Evolutionary conservation across 2,888 invertebrate genomes (phyloP).

Genomic region (Helleia helle): DNA sequence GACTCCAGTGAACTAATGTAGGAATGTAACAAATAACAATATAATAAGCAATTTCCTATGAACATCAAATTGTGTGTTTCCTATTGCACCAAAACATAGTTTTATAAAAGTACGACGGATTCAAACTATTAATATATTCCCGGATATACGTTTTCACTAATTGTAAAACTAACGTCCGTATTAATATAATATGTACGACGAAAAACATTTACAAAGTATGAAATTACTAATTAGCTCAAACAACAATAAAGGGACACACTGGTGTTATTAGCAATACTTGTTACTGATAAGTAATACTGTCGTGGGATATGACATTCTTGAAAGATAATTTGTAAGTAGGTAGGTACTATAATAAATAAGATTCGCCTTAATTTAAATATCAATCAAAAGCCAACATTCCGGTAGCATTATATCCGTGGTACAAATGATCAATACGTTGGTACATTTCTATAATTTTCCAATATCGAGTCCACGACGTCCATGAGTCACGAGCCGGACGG

Average conservation of each 20-base stretch:
- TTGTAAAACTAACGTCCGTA: background rate
- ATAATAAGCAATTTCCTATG: background rate
- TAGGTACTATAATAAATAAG: no score
- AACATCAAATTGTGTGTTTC: background rate
- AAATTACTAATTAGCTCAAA: no score
- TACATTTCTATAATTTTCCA: background rate
- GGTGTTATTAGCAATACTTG: no score
- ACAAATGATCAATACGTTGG: background rate
- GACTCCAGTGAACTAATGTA: background rate
- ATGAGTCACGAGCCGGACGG: slow-evolving; percentile 1
- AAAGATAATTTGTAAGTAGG: no score
- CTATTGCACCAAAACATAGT: background rate
- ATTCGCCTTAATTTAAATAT: no score
- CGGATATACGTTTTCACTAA: slow-evolving; percentile 8
- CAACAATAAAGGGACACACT: no score
- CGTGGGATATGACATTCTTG: no score
- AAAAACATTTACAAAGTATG: no score
- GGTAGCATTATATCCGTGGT: background rate
- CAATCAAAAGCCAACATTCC: no score
- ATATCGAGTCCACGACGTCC: background rate
- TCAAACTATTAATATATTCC: background rate
- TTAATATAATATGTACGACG: no score
- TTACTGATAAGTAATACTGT: no score
- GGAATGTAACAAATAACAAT: background rate
- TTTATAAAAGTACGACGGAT: background rate